Evolutionary conservation across 2,797 vertebrate species (phyloP), one percentile per base, ranked within the genome.

Genomic region (Oryzias sinensis): DNA sequence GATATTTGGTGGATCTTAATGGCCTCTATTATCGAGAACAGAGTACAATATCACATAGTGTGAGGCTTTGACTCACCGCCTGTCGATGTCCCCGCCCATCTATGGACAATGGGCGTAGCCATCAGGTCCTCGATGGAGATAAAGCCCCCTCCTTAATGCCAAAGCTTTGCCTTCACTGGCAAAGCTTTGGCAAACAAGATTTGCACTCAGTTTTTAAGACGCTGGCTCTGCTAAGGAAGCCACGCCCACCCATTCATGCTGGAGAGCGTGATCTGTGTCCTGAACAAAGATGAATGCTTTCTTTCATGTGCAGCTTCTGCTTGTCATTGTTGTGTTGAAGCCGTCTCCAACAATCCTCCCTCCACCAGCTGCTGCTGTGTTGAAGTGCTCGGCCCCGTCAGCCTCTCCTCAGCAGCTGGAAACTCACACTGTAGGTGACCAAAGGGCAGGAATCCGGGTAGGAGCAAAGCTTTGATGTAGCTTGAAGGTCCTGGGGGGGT

Each of bases 281-380:
- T 47, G 59, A 64, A n/a, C 58, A 46, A n/a, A 56, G 67, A 76
- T 83, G 72, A 86, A 83, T 85, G 79, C 67, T 47, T 56, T 72
- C 87, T 81, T 89, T 86, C 79, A 84, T 74, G 22, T 45, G 18
- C 16, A 42, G 66, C 69, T 76, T 61, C 68, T 74, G 70, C 62
- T 75, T 8, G 37, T 77, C 74, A 77, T 82, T 85, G 79, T 74
- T 77, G 81, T 76, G 45, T 57, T 72, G 59, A 55, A 51, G 46
- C 53, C 14, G 20, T 22, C 61, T 71, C 54, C 66, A 71, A 25
- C 42, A 37, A 53, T 74, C 65, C 79, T 77, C 67, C 80, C 75
- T 25, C 68, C 41, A 50, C 47, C 50, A 65, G 49, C 15, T 72
- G 63, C 58, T 27, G 53, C 64, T 61, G 59, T 57, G 33, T 8